Percentiles rank a stretch among this genome's conserved stretches.
phyloP scores from a whole-genome alignment of 2,113 vertebrate genomes.

The Limanda limanda region DNA sequence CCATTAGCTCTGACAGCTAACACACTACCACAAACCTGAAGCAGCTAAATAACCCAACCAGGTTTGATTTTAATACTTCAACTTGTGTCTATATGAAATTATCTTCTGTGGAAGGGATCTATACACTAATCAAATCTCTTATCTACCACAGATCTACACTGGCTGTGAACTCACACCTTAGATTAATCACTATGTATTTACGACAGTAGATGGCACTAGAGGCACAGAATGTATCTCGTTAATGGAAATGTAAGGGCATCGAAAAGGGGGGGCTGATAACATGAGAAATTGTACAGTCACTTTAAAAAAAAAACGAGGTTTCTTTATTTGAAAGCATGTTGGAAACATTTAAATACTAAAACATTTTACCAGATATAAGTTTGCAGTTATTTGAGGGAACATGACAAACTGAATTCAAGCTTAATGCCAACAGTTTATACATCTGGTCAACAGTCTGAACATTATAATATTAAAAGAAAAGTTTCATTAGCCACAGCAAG shows the following conservation, averaged over 20 bases:
- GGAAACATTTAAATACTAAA: not conserved
- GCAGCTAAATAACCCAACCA: too few species aligned
- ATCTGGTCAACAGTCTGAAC: too few species aligned
- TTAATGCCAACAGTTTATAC: not conserved
- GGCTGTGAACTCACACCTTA: not conserved
- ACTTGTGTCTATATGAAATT: too few species aligned
- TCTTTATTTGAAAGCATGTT: not conserved
- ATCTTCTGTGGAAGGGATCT: too few species aligned
- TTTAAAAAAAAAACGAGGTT: not conserved
- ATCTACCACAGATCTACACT: not conserved
- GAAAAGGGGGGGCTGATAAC: not conserved
- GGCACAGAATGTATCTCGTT: constrained; percentile 7
- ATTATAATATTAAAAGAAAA: not conserved
- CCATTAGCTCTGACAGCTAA: not conserved
- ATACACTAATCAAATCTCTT: not conserved
- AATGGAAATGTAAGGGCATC: not conserved
- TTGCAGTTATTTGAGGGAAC: not conserved
- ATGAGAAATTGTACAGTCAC: not conserved
- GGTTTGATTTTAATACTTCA: too few species aligned
- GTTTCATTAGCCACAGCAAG: not conserved
- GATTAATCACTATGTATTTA: not conserved
- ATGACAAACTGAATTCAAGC: not conserved
- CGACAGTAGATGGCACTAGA: constrained; percentile 63
- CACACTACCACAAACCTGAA: too few species aligned
- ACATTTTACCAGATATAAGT: not conserved